phyloP scores from a whole-genome alignment of 2,797 vertebrate species.

The Arctocebus calabarensis region DNA sequence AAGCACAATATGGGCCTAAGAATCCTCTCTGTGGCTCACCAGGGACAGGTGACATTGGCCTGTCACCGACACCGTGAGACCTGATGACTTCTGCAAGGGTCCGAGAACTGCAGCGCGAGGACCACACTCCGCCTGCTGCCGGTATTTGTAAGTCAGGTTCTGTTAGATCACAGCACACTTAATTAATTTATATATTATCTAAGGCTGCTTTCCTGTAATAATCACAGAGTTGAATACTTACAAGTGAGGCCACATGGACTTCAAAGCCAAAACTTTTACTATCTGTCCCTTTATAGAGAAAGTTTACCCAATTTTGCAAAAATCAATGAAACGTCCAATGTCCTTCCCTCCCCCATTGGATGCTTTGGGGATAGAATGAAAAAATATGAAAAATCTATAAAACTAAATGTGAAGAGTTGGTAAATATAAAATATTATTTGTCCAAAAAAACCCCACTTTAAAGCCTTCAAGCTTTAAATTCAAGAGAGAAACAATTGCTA shows the following conservation, averaged over 20 bases:
- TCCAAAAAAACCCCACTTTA: not conserved
- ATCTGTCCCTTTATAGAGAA: not conserved
- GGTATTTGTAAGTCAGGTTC: not conserved
- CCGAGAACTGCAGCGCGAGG: not conserved
- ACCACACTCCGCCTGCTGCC: not conserved
- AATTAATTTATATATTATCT: not conserved
- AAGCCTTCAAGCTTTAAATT: slow-evolving; percentile 49
- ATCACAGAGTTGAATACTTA: not conserved
- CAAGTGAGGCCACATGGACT: not conserved
- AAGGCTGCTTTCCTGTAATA: not conserved
- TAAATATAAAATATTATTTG: not conserved
- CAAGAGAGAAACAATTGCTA: not conserved
- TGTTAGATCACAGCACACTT: not conserved
- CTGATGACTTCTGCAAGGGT: not conserved
- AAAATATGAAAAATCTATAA: slow-evolving; percentile 2
- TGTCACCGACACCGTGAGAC: no score
- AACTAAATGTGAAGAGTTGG: not conserved
- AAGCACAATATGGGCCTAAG: not conserved
- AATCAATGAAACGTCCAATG: not conserved
- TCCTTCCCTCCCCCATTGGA: not conserved
- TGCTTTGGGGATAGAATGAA: not conserved
- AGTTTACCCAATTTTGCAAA: not conserved
- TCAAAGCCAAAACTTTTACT: not conserved
- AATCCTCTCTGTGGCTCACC: not conserved
- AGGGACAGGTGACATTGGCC: no score